Percentiles rank a stretch among this genome's conserved stretches.
These are phyloP conservation scores for Hydrocynus forskahlii DNA, from an alignment of 2,797 vertebrate species.

Conservation along the genomic window DNA sequence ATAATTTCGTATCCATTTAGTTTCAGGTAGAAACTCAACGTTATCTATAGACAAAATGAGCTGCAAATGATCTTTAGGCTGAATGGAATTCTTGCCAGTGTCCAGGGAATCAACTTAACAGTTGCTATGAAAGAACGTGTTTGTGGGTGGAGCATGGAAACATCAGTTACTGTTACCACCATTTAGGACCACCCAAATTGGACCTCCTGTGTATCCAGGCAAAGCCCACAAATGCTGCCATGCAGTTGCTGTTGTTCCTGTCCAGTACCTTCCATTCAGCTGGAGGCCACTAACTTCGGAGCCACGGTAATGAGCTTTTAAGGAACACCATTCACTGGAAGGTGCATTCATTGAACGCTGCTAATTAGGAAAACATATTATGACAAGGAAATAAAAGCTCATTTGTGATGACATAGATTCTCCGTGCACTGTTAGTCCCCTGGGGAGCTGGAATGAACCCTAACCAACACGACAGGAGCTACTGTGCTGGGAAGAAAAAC, in stretches of 20 bases:
- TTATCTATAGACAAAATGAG: too few relatives aligned
- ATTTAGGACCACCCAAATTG: slow-evolving; percentile 37
- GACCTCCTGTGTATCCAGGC: slow-evolving; percentile 1
- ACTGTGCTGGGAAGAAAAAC: slow-evolving; percentile 25
- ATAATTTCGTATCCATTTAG: too few relatives aligned
- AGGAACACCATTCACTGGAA: slow-evolving; percentile 17
- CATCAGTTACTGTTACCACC: slow-evolving; percentile 22
- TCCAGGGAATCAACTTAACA: neutral
- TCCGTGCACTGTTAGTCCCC: slow-evolving; percentile 33
- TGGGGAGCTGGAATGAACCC: slow-evolving; percentile 35
- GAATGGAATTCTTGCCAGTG: neutral
- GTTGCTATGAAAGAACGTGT: neutral
- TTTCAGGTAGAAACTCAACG: too few relatives aligned
- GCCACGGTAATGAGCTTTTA: slow-evolving; percentile 34
- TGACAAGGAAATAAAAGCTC: slow-evolving; percentile 45
- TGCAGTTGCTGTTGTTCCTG: neutral
- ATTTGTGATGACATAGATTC: slow-evolving; percentile 43
- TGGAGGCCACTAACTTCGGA: slow-evolving; percentile 14
- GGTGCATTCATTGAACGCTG: slow-evolving; percentile 42
- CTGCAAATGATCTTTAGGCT: too few relatives aligned
- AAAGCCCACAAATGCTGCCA: neutral
- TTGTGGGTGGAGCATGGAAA: neutral
- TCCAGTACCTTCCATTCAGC: slow-evolving; percentile 12
- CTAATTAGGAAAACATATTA: slow-evolving; percentile 36
- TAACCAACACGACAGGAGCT: slow-evolving; percentile 29